Evolutionary conservation across 2,113 vertebrate species (phyloP), one percentile per base, ranked within the genome.

Genomic region (Barnardius zonarius): DNA sequence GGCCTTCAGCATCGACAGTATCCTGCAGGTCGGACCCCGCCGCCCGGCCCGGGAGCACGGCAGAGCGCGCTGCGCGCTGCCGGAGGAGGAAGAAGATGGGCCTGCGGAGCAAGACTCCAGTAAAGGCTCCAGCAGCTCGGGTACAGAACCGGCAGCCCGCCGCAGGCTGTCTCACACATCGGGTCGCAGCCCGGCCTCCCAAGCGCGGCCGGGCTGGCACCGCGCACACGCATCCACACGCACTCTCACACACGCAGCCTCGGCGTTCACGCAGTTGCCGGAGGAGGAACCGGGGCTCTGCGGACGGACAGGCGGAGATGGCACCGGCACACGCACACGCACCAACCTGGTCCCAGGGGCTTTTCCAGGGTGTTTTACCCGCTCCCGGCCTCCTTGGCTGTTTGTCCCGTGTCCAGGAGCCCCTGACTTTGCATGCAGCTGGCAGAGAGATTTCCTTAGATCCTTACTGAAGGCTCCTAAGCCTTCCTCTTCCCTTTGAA

Each of bases 1-100:
- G 35, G 74, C 94, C 43, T 97, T 97, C 90, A 96, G 96, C 92
- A 95, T 96, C 52, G 95, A 94, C 79, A 94, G 95, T 69, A 96
- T 97, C 74, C 92, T 95, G 48, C 81, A 88, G 80, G 57, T 46
- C 69, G 76, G 80, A 4, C 95, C 94, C 63, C 54, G 62, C 67
- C 55, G 80, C 35, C 61, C 64, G 13, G 83, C n/a, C 74, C 3
- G 23, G 66, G 74, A 91, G 49, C 76, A 9, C 46, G 63, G 55
- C 44, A 80, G 44, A 52, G 86, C 55, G 46, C 37, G 44, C 93
- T 81, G 62, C 61, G 55, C 37, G 49, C 88, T 48, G 86, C 88
- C 64, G 48, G 70, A 89, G 44, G 86, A 88, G 30, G 88, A 83
- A 17, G 76, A 72, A 46, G 92, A 90, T 17, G 83, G 66, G 85